These are phyloP conservation scores for Pseudorhiza aurosa DNA, from an alignment of 30 jellyfish, hydroid and myxozoan genomes.

Conservation along the genomic window DNA sequence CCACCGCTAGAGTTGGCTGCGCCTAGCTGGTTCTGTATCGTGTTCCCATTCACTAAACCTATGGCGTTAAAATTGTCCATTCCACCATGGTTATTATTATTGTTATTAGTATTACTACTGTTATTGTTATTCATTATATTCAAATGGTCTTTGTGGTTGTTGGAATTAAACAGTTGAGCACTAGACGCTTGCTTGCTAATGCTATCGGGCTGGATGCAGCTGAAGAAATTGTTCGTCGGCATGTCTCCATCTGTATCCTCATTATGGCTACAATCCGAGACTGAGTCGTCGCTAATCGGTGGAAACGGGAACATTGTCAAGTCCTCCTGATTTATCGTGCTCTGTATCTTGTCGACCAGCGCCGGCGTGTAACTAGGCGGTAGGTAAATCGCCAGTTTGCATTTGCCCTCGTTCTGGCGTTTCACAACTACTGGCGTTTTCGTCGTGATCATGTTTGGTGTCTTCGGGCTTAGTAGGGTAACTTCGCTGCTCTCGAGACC, in stretches of 20 bases:
- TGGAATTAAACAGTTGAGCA: neutral
- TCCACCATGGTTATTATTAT: neutral
- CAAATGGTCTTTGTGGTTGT: slow-evolving; percentile 36
- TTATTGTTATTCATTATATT: neutral
- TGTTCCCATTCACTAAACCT: neutral
- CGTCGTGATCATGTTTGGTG: slow-evolving; percentile 64
- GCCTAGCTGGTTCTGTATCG: neutral
- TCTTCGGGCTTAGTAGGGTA: slow-evolving; percentile 63
- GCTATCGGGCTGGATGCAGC: slow-evolving; percentile 31
- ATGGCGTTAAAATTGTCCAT: neutral
- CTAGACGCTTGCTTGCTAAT: slow-evolving; percentile 4
- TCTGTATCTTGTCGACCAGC: slow-evolving; percentile 62
- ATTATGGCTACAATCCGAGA: slow-evolving; percentile 67
- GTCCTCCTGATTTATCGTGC: slow-evolving; percentile 65
- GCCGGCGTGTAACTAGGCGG: slow-evolving; percentile 93
- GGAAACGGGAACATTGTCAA: slow-evolving; percentile 86
- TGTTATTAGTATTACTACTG: slow-evolving; percentile 23
- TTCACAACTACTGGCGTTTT: slow-evolving; percentile 77
- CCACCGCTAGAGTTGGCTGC: slow-evolving; percentile 1
- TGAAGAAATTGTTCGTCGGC: slow-evolving; percentile 37
- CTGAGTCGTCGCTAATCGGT: slow-evolving; percentile 73
- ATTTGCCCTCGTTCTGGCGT: slow-evolving; percentile 72
- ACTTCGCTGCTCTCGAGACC: slow-evolving; percentile 69
- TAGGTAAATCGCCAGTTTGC: slow-evolving; percentile 64
- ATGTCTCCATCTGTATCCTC: slow-evolving; percentile 54